Percentiles rank a stretch among this genome's conserved stretches.
These are phyloP conservation scores for Xiphias gladius DNA, from an alignment of 2,113 vertebrate genomes.

Conservation along the genomic window DNA sequence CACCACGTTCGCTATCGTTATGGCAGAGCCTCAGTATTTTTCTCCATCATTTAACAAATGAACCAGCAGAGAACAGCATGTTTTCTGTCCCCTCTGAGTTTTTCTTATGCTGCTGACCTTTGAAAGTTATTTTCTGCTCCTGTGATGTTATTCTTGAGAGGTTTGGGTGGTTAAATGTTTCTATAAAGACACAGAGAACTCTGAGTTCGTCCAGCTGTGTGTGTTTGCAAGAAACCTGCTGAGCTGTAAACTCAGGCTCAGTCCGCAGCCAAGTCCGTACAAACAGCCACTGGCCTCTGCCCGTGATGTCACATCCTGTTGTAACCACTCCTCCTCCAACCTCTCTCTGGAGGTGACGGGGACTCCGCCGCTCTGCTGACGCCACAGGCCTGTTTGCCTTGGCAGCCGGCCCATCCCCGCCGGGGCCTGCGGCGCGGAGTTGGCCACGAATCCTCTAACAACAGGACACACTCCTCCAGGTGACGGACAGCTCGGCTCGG, in stretches of 20 bases:
- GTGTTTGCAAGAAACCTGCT: conserved; percentile 35
- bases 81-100: not conserved
- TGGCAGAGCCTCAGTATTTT: not conserved
- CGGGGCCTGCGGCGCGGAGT: not conserved
- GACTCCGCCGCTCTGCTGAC: conserved; percentile 44
- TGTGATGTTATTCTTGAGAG: not conserved
- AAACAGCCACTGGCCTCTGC: conserved; percentile 28
- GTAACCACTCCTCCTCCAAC: conserved; percentile 30
- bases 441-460: not conserved
- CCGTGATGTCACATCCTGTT: conserved; percentile 64
- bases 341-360: not conserved
- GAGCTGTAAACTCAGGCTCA: conserved; percentile 40
- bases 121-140: not conserved
- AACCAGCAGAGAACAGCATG: not conserved
- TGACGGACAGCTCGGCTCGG: conserved; percentile 4
- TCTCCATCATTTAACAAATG: not conserved
- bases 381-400: conserved; percentile 49
- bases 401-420: conserved; percentile 20
- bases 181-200: conserved; percentile 1
- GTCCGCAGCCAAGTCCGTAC: not conserved
- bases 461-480: not conserved
- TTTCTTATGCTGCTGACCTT: not conserved
- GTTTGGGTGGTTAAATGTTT: not conserved
- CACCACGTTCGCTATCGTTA: no score
- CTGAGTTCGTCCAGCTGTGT: conserved; percentile 18